phyloP scores from a whole-genome alignment of 2,113 vertebrate genomes.

The Larimichthys polyactis region DNA sequence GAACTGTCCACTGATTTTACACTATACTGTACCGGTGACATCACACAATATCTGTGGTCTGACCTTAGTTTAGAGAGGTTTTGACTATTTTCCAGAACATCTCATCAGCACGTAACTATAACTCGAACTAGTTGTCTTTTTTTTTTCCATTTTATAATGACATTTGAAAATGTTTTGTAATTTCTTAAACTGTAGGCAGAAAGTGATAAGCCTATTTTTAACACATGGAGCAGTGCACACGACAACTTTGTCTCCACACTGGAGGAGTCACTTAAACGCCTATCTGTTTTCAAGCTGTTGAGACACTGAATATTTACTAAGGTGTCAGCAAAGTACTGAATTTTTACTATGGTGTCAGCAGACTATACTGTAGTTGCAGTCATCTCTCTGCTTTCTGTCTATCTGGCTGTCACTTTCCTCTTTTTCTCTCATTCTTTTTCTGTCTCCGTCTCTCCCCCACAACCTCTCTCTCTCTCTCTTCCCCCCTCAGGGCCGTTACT shows the following conservation, averaged over 20 bases:
- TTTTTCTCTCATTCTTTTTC: conserved; percentile 38
- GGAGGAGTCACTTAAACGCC: conserved; percentile 8
- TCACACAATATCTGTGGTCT: background rate
- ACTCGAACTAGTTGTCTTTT: background rate
- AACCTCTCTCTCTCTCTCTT: background rate
- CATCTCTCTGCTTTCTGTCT: conserved; percentile 23
- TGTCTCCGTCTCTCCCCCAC: background rate
- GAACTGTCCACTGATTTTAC: background rate
- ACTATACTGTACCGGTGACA: too few relatives aligned
- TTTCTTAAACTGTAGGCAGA: background rate
- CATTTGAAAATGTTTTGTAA: background rate
- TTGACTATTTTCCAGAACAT: background rate
- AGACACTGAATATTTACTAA: conserved; percentile 35
- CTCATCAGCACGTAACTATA: background rate
- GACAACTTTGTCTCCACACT: conserved; percentile 1
- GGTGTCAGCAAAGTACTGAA: conserved; percentile 26
- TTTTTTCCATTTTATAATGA: background rate
- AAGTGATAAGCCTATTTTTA: background rate
- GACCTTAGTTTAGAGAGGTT: background rate
- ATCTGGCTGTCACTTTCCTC: conserved; percentile 37
- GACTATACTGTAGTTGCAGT: conserved; percentile 11
- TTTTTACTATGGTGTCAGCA: conserved; percentile 43
- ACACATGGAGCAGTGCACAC: background rate
- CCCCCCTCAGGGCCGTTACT: conserved; percentile 50
- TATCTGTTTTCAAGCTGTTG: background rate